A percentile compares a stretch with the other conserved stretches of the same genome.
Evolutionary conservation across 2,888 invertebrate species (phyloP).

Genomic region (Drosophila tripunctata): DNA sequence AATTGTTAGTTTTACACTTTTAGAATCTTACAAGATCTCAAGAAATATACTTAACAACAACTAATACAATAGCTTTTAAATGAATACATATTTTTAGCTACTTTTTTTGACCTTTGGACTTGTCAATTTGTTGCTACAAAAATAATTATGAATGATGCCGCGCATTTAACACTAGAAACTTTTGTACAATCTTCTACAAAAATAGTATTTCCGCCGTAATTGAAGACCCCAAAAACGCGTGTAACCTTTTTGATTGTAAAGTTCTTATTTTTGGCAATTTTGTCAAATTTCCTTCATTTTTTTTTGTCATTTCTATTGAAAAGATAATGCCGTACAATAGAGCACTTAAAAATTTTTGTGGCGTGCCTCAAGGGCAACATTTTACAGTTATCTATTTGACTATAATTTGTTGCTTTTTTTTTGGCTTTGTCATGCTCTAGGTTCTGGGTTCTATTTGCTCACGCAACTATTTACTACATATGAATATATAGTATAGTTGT

Average conservation of each 20-base stretch:
- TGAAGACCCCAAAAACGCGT: slow-evolving; percentile 1
- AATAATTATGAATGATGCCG: not conserved
- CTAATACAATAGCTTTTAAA: too few species aligned
- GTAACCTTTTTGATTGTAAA: slow-evolving; percentile 42
- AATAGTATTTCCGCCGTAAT: not conserved
- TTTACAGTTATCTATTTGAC: slow-evolving; percentile 27
- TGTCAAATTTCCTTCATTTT: slow-evolving; percentile 22
- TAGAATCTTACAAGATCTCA: too few species aligned
- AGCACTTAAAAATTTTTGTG: slow-evolving; percentile 28
- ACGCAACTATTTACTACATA: slow-evolving; percentile 20
- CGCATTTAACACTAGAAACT: not conserved
- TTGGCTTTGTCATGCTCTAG: slow-evolving; percentile 25
- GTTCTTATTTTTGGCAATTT: slow-evolving; percentile 37
- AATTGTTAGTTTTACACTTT: too few species aligned
- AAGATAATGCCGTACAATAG: slow-evolving; percentile 15
- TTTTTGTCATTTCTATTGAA: slow-evolving; percentile 19
- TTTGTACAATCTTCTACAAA: too few species aligned
- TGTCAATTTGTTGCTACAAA: not conserved
- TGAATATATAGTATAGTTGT: slow-evolving; percentile 5
- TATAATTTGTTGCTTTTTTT: slow-evolving; percentile 2
- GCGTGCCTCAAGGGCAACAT: slow-evolving; percentile 37
- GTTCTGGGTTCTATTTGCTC: slow-evolving; percentile 10
- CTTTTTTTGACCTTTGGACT: slow-evolving; percentile 11
- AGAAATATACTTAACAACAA: too few species aligned
- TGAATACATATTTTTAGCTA: too few species aligned